These are phyloP conservation scores for Telmatherina bonti DNA, from an alignment of 2,797 vertebrate genomes.

Conservation along the genomic window DNA sequence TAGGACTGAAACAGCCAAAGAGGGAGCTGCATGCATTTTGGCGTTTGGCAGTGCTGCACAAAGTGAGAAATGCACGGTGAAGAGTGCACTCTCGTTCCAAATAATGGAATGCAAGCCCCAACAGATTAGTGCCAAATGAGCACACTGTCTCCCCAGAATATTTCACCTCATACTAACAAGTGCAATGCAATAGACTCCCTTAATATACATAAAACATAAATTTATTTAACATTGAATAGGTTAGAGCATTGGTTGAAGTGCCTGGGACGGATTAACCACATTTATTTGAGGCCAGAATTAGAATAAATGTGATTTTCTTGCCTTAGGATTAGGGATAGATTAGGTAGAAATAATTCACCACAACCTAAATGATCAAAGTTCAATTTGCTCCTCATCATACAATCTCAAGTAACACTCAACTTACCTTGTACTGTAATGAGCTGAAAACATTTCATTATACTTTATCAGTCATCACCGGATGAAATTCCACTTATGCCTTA, in stretches of 20 bases:
- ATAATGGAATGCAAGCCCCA: slow-evolving; percentile 59
- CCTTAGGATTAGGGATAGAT: background rate
- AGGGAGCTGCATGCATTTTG: slow-evolving; percentile 50
- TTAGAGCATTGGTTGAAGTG: slow-evolving; percentile 5
- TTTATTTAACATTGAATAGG: background rate
- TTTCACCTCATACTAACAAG: slow-evolving; percentile 43
- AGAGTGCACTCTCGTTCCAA: slow-evolving; percentile 58
- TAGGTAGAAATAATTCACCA: slow-evolving; percentile 1
- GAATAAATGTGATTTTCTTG: background rate
- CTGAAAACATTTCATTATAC: slow-evolving; percentile 50
- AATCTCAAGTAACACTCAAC: slow-evolving; percentile 27
- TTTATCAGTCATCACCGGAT: slow-evolving; percentile 63
- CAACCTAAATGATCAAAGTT: background rate
- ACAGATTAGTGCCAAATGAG: slow-evolving; percentile 51
- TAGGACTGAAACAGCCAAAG: slow-evolving; percentile 60
- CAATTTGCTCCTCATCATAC: background rate
- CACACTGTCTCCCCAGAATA: slow-evolving; percentile 47
- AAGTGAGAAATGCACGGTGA: slow-evolving; percentile 58
- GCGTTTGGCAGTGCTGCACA: slow-evolving; percentile 57
- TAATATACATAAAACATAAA: background rate
- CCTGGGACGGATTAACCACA: slow-evolving; percentile 4
- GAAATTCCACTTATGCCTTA: slow-evolving; percentile 56
- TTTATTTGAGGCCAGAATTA: background rate
- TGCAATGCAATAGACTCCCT: slow-evolving; percentile 23
- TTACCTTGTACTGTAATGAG: slow-evolving; percentile 21